phyloP scores from a whole-genome alignment of 1,140 invertebrate species.

The Paramacrobiotus metropolitanus region DNA sequence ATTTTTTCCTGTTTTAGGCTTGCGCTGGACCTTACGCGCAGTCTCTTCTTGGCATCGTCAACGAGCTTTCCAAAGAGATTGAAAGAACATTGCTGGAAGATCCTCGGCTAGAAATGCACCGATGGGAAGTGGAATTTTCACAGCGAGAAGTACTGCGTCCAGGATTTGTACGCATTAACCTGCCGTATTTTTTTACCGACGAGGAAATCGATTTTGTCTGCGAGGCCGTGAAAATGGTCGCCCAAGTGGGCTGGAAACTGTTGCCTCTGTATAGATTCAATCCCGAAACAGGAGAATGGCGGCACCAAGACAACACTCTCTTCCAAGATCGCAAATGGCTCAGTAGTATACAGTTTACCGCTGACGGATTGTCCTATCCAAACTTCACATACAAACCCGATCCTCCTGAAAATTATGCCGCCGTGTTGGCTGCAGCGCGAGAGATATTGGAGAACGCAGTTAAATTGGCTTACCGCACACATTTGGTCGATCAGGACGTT shows the following conservation, averaged over 20 bases:
- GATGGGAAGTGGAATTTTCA: constrained; percentile 33
- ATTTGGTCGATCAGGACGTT: constrained; percentile 43
- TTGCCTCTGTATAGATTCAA: constrained; percentile 63
- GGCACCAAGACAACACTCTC: constrained; percentile 40
- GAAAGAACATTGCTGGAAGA: constrained; percentile 48
- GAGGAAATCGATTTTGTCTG: constrained; percentile 52
- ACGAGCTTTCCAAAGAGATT: constrained; percentile 43
- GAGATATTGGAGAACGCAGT: constrained; percentile 48
- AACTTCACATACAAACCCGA: neutral
- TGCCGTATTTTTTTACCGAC: constrained; percentile 61
- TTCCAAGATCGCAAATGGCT: constrained; percentile 59
- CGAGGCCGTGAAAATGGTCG: constrained; percentile 60
- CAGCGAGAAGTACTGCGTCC: constrained; percentile 50
- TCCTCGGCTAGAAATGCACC: constrained; percentile 28
- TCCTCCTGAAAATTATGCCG: neutral
- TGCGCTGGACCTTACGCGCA: constrained; percentile 62
- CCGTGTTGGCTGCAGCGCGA: constrained; percentile 25
- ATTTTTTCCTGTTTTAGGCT: too few species aligned
- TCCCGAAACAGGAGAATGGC: constrained; percentile 66
- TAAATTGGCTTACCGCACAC: constrained; percentile 44
- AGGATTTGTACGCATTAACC: constrained; percentile 56
- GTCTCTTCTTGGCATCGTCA: constrained; percentile 55
- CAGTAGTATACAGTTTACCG: constrained; percentile 44
- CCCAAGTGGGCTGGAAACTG: constrained; percentile 64
- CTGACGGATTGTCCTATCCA: constrained; percentile 37